Conservation (phyloP, 2,113 vertebrate genomes). For the Neodon shergylaensis region DNA sequence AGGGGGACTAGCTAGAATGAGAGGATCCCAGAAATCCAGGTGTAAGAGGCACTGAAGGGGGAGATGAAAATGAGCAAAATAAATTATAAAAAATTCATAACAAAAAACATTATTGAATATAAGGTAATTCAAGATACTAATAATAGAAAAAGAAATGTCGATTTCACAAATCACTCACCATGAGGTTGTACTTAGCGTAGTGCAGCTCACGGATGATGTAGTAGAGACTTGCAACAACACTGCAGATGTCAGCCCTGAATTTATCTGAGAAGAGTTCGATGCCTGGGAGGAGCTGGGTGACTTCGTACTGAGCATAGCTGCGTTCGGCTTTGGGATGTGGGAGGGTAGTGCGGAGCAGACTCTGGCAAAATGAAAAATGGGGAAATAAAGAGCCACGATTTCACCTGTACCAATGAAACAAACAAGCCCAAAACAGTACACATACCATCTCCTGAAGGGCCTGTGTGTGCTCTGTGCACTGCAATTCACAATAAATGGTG, state of each 20-base stretch:
- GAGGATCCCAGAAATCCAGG: not conserved
- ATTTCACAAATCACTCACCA: conserved; percentile 85
- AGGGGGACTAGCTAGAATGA: not conserved
- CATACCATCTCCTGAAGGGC: not conserved
- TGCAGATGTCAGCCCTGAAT: conserved; percentile 86
- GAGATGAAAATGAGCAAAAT: not conserved
- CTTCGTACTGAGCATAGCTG: conserved; percentile 89
- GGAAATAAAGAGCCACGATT: conserved; percentile 38
- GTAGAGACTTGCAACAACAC: conserved; percentile 88
- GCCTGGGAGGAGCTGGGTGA: conserved; percentile 90
- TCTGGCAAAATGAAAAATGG: conserved; percentile 83
- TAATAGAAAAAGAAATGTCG: not conserved
- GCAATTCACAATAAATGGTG: not conserved
- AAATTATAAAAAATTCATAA: not conserved
- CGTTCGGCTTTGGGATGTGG: conserved; percentile 89
- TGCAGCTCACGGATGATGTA: conserved; percentile 93
- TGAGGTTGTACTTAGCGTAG: conserved; percentile 88
- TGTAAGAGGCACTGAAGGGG: too few species aligned
- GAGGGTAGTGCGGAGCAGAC: conserved; percentile 90
- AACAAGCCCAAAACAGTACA: not conserved
- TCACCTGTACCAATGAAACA: conserved; percentile 24
- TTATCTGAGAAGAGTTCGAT: conserved; percentile 92
- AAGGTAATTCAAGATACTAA: not conserved
- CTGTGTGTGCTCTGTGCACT: not conserved
- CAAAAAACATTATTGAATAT: too few species aligned